Evolutionary conservation across 2,113 vertebrate species (phyloP), one percentile per base, ranked within the genome.

Genomic region (Pyrgilauda ruficollis): DNA sequence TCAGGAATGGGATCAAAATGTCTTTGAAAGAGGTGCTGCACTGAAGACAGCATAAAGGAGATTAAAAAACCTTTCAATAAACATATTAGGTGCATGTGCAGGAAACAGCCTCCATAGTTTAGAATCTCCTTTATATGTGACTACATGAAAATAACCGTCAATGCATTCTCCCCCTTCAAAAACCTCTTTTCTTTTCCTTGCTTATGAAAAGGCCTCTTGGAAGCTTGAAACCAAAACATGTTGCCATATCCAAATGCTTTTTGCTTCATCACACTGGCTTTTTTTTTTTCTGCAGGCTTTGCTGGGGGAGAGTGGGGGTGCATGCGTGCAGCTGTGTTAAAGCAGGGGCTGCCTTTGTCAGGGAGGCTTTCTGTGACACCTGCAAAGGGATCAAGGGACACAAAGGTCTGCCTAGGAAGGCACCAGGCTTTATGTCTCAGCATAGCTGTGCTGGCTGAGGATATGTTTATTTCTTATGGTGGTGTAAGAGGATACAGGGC

Each of bases 101-200:
- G 66, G 30, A 52, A 67, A 26, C 15, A 68, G 44, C 22, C 30
- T 78, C 31, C 39, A 13, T 39, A 86, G 62, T 31, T 55, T 37
- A 96, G 79, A 56, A 43, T 31, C 59, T 96, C 82, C 82, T 83
- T 95, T 90, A 33, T 72, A 92, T 80, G 49, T 92, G 75, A 75
- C 83, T 81, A 41, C 41, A 74, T 23, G 41, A 90, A 90, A 79
- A 68, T 18, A 86, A 72, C 11, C 35, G 23, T 72, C 31, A 78
- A 55, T 50, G 61, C 35, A 70, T 75, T 91, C 87, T 81, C 52
- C 84, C 55, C 78, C 73, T 88, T 70, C 59, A 86, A 74, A 88
- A 64, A 67, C 47, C 55, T 93, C 62, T 94, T 96, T 95, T 96
- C 77, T 95, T 95, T 96, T 95, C 75, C 93, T 96, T 96, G 47